A percentile compares a stretch with the other conserved stretches of the same genome.
phyloP scores from a whole-genome alignment of 2,113 vertebrate genomes.

The Oncorhynchus nerka region DNA sequence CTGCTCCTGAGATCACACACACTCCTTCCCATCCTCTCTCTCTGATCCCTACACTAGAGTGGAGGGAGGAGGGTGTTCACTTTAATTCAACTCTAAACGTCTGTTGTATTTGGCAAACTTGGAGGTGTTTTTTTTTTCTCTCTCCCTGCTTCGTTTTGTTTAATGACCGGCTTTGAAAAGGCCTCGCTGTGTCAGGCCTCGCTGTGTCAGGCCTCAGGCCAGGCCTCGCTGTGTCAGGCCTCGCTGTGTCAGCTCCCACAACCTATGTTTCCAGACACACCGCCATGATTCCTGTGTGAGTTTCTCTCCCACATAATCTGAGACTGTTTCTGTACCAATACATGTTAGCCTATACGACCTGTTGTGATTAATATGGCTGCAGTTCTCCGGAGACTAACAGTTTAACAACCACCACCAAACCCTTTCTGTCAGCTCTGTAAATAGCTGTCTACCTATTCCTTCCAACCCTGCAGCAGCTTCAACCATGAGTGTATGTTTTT shows the following conservation, averaged over 20 bases:
- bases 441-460: too few relatives aligned
- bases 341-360: too few relatives aligned
- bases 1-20: not conserved
- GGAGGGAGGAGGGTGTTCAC: conserved; percentile 11
- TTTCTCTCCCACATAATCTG: too few relatives aligned
- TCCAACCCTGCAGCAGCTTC: conserved; percentile 5
- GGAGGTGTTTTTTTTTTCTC: not conserved
- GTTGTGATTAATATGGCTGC: too few relatives aligned
- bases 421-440: too few relatives aligned
- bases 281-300: not conserved
- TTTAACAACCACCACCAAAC: too few relatives aligned
- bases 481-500: conserved; percentile 20
- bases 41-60: not conserved
- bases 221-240: too few relatives aligned
- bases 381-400: too few relatives aligned
- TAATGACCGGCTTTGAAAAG: not conserved
- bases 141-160: not conserved
- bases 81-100: conserved; percentile 16
- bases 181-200: not conserved
- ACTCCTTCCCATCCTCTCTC: not conserved
- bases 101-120: conserved; percentile 3
- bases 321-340: too few relatives aligned
- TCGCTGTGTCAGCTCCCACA: not conserved
- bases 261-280: not conserved
- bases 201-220: too few relatives aligned